Base-by-base conservation (phyloP, 2,113 vertebrate genomes). In the Panthera tigris region DNA sequence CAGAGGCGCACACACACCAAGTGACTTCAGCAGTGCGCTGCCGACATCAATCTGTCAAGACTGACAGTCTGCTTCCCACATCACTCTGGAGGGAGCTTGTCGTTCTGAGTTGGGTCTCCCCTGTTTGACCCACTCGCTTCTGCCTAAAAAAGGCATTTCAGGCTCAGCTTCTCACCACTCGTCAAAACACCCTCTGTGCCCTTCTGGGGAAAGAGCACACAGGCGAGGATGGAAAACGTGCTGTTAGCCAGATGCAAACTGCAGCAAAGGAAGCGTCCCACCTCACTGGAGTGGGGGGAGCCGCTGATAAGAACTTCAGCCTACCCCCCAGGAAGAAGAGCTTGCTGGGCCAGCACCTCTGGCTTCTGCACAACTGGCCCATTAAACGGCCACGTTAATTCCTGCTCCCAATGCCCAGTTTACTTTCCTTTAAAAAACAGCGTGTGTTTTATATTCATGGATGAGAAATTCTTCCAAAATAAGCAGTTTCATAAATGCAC, bases 171-270 rank as follows among this genome's bases (percentile, higher is more conserved):
- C 57, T 68, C 66, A 79, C 87, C 8, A 18, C 89, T 69, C 89
- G 36, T 97, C 89, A 86, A 29, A 95, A 78, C 11, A 8, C 81
- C 88, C 73, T 85, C 41, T 85, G 80, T 83, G 69, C 66, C 69
- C 27, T 80, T 41, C 27, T 33, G 71, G 50, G 86, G 63, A 23
- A 19, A 94, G 61, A 12, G 10, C 65, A 36, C 2, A 8, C 1
- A 10, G 76, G 9, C 5, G 41, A 76, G 11, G 76, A 57, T 16
- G 10, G 27, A 76, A 52, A 50, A 71, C 76, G 29, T 0, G 25
- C 16, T 50, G 86, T 41, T 3, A 52, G 71, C 57, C 52, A 31
- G 65, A 68, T 11, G 21, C 27, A 79, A 89, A n/a, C 5, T 1
- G 2, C 63, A 85, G 61, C 41, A n/a, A 9, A 68, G 68, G 63